Evolutionary conservation across 2,888 invertebrate species (phyloP).

Genomic region (Chrysolina haemoptera): DNA sequence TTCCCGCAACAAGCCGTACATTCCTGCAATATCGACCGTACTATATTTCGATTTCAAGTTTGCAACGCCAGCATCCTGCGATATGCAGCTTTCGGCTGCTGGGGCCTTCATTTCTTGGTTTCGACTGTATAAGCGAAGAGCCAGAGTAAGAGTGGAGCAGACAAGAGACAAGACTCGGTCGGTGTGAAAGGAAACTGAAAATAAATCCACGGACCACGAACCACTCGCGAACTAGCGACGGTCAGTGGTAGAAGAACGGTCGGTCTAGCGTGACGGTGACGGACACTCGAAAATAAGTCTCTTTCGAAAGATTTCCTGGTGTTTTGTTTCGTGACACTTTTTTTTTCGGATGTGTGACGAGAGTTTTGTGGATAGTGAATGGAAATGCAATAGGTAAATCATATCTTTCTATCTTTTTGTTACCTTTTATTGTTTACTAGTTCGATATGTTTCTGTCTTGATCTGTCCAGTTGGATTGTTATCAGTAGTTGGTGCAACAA

Average conservation of each 20-base stretch:
- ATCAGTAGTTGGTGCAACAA: too few species aligned
- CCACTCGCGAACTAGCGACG: slow-evolving; percentile 34
- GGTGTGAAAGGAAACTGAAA: slow-evolving; percentile 43
- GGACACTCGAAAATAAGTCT: slow-evolving; percentile 25
- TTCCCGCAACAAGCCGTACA: neutral
- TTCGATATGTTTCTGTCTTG: too few species aligned
- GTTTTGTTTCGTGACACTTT: neutral
- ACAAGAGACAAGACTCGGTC: slow-evolving; percentile 30
- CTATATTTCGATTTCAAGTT: neutral
- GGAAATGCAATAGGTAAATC: neutral
- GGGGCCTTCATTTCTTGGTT: slow-evolving; percentile 14
- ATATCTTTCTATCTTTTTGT: too few species aligned
- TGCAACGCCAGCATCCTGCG: slow-evolving; percentile 1
- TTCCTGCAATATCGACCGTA: slow-evolving; percentile 15
- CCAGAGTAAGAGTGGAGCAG: slow-evolving; percentile 27
- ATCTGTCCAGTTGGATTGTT: too few species aligned
- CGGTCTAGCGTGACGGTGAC: slow-evolving; percentile 33
- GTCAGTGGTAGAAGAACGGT: slow-evolving; percentile 40
- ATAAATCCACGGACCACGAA: slow-evolving; percentile 23
- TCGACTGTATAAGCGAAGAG: slow-evolving; percentile 17
- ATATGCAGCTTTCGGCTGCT: neutral
- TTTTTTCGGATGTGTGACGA: neutral
- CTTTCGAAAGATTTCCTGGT: neutral
- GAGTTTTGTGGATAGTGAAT: neutral
- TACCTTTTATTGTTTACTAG: too few species aligned